phyloP scores from a whole-genome alignment of 2,797 vertebrate genomes.

The Pseudotriccus pelzelni region DNA sequence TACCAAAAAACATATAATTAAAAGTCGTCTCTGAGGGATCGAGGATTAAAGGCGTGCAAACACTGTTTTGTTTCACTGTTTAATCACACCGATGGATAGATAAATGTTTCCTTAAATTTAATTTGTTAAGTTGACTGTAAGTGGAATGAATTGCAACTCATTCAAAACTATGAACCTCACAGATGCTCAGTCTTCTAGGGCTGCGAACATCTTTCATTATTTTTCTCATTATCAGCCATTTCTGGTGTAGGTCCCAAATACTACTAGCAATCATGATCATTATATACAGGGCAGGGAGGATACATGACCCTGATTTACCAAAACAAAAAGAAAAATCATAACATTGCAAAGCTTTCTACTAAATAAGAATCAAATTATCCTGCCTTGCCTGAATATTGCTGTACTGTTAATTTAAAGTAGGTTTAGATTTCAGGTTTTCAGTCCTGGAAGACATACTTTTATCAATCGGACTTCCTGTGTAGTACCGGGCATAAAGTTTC shows the following conservation, averaged over 20 bases:
- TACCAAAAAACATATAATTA: not conserved
- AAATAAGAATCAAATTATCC: not conserved
- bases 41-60: not conserved
- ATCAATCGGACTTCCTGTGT: not conserved
- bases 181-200: not conserved
- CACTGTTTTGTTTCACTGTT: not conserved
- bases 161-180: not conserved
- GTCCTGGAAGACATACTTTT: not conserved
- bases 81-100: not conserved
- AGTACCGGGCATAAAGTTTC: rapidly evolving
- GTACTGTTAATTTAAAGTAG: not conserved
- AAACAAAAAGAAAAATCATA: not conserved
- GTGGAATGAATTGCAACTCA: not conserved
- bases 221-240: not conserved
- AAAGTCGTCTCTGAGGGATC: not conserved
- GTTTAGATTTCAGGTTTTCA: not conserved
- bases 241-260: not conserved
- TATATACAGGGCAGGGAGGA: not conserved
- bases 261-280: not conserved
- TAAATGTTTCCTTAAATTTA: not conserved
- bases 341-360: not conserved
- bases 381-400: not conserved
- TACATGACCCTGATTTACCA: not conserved
- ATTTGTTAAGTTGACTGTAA: not conserved
- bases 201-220: not conserved